Conservation (phyloP, 2,888 invertebrate species). For the Amphimallon solstitiale region DNA sequence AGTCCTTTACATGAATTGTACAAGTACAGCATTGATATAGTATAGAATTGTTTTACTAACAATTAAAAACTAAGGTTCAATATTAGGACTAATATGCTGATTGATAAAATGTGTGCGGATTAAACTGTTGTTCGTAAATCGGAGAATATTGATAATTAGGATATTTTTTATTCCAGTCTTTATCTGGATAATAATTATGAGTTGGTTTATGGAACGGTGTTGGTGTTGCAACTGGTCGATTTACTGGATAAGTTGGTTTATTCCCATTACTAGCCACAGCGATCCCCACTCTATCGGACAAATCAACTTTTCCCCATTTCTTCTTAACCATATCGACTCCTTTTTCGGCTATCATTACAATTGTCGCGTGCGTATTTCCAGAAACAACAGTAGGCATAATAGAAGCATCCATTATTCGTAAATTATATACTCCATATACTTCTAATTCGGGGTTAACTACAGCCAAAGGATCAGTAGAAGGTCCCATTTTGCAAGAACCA, state of each 20-base stretch:
- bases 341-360: slow-evolving; percentile 62
- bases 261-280: neutral
- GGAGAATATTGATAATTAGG: too few relatives aligned
- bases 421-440: slow-evolving; percentile 72
- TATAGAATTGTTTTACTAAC: too few relatives aligned
- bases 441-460: slow-evolving; percentile 77
- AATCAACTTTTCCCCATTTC: slow-evolving; percentile 49
- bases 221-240: neutral
- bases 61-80: too few relatives aligned
- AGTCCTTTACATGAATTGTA: too few relatives aligned
- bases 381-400: slow-evolving; percentile 60
- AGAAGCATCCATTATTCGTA: slow-evolving; percentile 65
- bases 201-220: too few relatives aligned
- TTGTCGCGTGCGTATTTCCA: slow-evolving; percentile 61
- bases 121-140: too few relatives aligned
- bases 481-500: slow-evolving; percentile 87
- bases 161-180: too few relatives aligned
- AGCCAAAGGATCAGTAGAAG: slow-evolving; percentile 73
- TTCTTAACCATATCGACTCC: slow-evolving; percentile 59
- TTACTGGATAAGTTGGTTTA: neutral
- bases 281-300: neutral
- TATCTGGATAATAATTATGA: too few relatives aligned
- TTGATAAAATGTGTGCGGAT: too few relatives aligned
- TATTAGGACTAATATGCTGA: too few relatives aligned
- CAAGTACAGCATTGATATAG: too few relatives aligned